A percentile compares a stretch with the other conserved stretches of the same genome.
phyloP scores from a whole-genome alignment of 2,113 vertebrate genomes.

The Myotis davidii region DNA sequence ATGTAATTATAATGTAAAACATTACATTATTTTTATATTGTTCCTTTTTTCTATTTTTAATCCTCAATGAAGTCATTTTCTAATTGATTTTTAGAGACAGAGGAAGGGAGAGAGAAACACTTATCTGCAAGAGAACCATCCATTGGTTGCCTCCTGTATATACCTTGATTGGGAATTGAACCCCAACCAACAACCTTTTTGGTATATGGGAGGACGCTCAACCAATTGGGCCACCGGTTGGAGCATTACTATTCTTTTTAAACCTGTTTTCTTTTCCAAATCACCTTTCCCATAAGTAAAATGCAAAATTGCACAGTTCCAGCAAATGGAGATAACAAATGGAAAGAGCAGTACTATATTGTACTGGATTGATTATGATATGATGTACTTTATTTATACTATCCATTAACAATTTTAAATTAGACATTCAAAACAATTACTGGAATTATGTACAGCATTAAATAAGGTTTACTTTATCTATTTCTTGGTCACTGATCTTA shows the following conservation, averaged over 20 bases:
- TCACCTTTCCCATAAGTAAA: not conserved
- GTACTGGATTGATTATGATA: not conserved
- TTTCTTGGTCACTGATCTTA: slow-evolving; percentile 50
- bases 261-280: not conserved
- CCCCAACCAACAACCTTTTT: too few relatives aligned
- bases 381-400: slow-evolving; percentile 37
- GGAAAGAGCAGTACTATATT: not conserved
- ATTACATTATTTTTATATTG: not conserved
- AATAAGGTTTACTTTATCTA: not conserved
- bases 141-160: too few relatives aligned
- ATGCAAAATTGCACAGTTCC: not conserved
- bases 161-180: too few relatives aligned
- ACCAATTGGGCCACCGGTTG: too few relatives aligned
- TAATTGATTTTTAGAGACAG: too few relatives aligned
- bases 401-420: slow-evolving; percentile 45
- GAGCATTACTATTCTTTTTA: not conserved
- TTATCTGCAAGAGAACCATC: too few relatives aligned
- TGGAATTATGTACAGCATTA: slow-evolving; percentile 30
- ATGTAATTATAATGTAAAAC: too few relatives aligned
- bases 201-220: too few relatives aligned
- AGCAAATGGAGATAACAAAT: slow-evolving; percentile 18
- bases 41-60: not conserved
- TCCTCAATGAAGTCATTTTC: too few relatives aligned
- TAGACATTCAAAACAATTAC: slow-evolving; percentile 61
- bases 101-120: too few relatives aligned